Evolutionary conservation across 2,888 invertebrate species (phyloP), one percentile per base, ranked within the genome.

Genomic region (Hypercompe scribonia): DNA sequence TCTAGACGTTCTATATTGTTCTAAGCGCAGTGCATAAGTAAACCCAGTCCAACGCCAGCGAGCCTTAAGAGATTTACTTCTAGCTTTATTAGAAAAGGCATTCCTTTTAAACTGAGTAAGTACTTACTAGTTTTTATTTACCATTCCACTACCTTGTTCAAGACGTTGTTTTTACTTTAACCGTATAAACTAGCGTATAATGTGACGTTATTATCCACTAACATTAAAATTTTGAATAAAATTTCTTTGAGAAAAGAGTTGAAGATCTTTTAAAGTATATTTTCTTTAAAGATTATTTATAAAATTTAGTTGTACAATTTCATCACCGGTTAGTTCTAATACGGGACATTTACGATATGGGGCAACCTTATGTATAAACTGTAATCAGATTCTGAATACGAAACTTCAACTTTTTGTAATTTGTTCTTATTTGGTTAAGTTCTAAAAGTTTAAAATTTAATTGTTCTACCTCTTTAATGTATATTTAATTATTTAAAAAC

Each of bases 21-120:
- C 82, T 72, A 75, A 82, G 77, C 75, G 77, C 71, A 24, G 67
- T 67, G 77, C 77, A 76, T 78, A 78, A 78, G 73, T 79, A 76
- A 70, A 75, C 72, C 58, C 65, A 65, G 69, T 65, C 74, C 54
- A 72, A 74, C 77, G 65, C 61, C 70, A 81, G 68, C 74, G 71
- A 76, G 78, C 66, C 77, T 79, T 80, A 68, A 76, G 75, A 87
- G 85, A 87, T 88, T 87, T 88, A 88, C 86, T 79, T 85, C 71
- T 42, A 73, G 79, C 79, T 85, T 86, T 88, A 87, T 88, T 88
- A 88, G 85, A 84, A 84, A 86, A 85, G 82, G 75, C 84, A 84
- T 88, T 85, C 78, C 82, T 81, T 80, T 79, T 79, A 79, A 80
- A 83, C 79, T 73, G 74, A 83, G n/a, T n/a, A 54, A 54, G 77